Percentiles rank a stretch among this genome's conserved stretches.
Evolutionary conservation across 2,113 vertebrate species (phyloP).

Genomic region (Callopanchax toddi): DNA sequence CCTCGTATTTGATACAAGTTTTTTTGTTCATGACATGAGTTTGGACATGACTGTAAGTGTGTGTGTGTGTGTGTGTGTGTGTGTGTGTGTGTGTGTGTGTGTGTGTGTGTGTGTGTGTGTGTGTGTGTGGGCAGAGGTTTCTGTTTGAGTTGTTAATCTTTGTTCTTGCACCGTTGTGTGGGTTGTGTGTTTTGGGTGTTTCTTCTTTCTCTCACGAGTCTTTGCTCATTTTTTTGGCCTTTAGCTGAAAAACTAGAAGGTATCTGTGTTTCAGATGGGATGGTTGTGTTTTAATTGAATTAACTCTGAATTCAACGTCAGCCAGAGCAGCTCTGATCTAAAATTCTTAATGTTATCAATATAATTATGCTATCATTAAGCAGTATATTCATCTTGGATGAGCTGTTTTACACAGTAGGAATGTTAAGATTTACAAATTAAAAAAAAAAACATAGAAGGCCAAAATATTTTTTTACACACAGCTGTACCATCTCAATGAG

Average conservation of each 20-base stretch:
- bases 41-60: constrained; percentile 2
- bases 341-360: no score
- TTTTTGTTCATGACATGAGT: not conserved
- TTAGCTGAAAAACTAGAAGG: constrained; percentile 19
- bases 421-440: no score
- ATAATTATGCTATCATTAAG: no score
- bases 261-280: constrained; percentile 10
- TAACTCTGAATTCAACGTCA: not conserved
- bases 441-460: no score
- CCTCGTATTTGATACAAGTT: not conserved
- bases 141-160: constrained; percentile 22
- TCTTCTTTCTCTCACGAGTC: constrained; percentile 6
- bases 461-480: no score
- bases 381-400: no score
- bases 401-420: no score
- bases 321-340: not conserved
- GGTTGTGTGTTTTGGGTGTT: constrained; percentile 39
- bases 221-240: constrained; percentile 30
- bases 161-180: constrained; percentile 21
- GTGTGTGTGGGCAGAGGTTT: constrained; percentile 6
- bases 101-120: constrained; percentile 4
- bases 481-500: no score
- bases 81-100: constrained; percentile 2
- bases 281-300: not conserved
- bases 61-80: constrained; percentile 8